phyloP scores from a whole-genome alignment of 2,888 invertebrate species.

The Platycheirus albimanus region DNA sequence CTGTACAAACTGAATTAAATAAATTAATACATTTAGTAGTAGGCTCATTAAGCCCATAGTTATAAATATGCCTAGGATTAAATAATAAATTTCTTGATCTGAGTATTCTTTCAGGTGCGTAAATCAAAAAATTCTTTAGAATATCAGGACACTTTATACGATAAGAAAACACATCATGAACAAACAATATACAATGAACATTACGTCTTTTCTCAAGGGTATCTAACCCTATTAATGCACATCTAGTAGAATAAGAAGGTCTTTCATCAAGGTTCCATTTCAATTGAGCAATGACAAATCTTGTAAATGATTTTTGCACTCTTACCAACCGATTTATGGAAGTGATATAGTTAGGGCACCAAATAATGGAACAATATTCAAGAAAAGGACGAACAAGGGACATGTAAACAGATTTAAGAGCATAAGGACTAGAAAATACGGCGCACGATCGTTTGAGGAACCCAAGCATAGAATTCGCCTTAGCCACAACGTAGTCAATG shows the following conservation, averaged over 20 bases:
- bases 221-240: background rate
- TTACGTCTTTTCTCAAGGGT: background rate
- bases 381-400: slow-evolving; percentile 6
- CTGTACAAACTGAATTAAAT: slow-evolving; percentile 9
- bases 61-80: background rate
- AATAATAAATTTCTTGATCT: slow-evolving; percentile 1
- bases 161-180: slow-evolving; percentile 19
- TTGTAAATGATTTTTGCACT: background rate
- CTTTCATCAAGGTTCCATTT: background rate
- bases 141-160: slow-evolving; percentile 3
- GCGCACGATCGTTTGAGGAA: slow-evolving; percentile 15
- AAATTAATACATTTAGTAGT: background rate
- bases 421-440: slow-evolving; percentile 23
- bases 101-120: slow-evolving; percentile 6
- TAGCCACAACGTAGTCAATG: slow-evolving; percentile 21
- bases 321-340: slow-evolving; percentile 6
- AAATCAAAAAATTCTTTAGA: background rate
- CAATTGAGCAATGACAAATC: background rate
- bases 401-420: slow-evolving; percentile 13
- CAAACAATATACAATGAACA: slow-evolving; percentile 15
- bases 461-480: slow-evolving; percentile 18
- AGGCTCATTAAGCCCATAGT: background rate
- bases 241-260: background rate
- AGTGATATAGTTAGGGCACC: background rate
- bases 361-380: background rate